A percentile compares a stretch with the other conserved stretches of the same genome.
These are phyloP conservation scores for Atherix ibis DNA, from an alignment of 2,888 invertebrate species.

Conservation along the genomic window DNA sequence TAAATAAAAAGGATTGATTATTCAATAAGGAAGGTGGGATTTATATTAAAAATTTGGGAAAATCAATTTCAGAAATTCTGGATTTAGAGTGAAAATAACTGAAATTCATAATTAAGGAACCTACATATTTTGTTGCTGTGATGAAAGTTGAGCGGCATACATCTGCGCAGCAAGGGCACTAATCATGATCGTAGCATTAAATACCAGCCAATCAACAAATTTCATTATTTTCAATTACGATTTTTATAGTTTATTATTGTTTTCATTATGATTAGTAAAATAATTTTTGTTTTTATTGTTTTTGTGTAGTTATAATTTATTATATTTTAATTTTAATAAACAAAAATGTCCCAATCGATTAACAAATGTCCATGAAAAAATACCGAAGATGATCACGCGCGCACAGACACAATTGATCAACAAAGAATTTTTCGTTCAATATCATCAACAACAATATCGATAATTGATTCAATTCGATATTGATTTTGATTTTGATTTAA, in stretches of 20 bases:
- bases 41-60: constrained; percentile 10
- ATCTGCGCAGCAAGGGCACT: constrained; percentile 95
- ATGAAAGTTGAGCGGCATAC: constrained; percentile 83
- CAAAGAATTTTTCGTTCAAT: too few species aligned
- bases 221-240: neutral
- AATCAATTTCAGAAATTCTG: constrained; percentile 8
- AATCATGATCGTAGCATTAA: constrained; percentile 19
- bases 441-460: too few species aligned
- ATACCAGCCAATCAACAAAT: neutral
- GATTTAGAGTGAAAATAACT: constrained; percentile 8
- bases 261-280: neutral
- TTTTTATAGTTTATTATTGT: constrained; percentile 8
- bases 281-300: constrained; percentile 5
- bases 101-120: constrained; percentile 37
- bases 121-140: constrained; percentile 90
- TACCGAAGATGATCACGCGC: too few species aligned
- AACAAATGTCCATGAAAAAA: too few species aligned
- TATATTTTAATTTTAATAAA: too few species aligned
- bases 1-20: too few species aligned
- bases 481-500: too few species aligned
- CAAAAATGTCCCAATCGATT: too few species aligned
- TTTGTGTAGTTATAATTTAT: constrained; percentile 4
- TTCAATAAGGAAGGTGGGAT: too few species aligned
- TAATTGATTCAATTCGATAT: too few species aligned
- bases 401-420: too few species aligned